Base-by-base conservation (phyloP, 2,888 invertebrate species). In the Megaustenia siamemsis region DNA sequence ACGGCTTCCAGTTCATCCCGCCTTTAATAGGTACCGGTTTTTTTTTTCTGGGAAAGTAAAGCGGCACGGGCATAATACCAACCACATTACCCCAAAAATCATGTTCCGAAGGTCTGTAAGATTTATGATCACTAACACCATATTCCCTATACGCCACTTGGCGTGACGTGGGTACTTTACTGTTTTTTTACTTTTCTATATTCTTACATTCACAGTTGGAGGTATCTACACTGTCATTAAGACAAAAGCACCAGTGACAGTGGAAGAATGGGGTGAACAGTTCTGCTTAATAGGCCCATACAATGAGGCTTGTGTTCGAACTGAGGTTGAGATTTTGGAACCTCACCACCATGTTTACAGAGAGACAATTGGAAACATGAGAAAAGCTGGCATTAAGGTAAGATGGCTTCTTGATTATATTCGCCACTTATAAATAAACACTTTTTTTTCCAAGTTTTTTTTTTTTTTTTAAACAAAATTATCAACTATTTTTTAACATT, bases 171-270 rank as follows among this genome's bases (percentile, higher is more conserved):
- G n/a, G n/a, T n/a, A n/a, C n/a, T n/a, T n/a, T n/a, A n/a, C n/a
- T n/a, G n/a, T 68, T 68, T 68, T 38, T 32, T 35, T 35, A 2
- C 6, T 71, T 71, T 6, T 5, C 40, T 73, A 35, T 71, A 3
- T 24, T n/a, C 2, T 15, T 87, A 80, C 60, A 24, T 89, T 95
- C 95, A 49, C 94, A 98, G 99, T 99, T 90, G 99, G 99, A 56
- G 99, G 99, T 38, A 99, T 99, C 92, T 99, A 99, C 94, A 99
- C 99, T 0, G 99, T 99, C 0, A 98, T 99, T 88, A 95, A 99
- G 89, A 98, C 99, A 0, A 99, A 99, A 94, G 98, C 99, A 0
- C 98, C 96, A 92, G 97, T 99, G 0, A 98, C 98, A 0, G 97
- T 97, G 0, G 99, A 99, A 93, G 99, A 99, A 95, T 96, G 99